Evolutionary conservation across 2,888 invertebrate genomes (phyloP).

Genomic region (Pandemis corylana): DNA sequence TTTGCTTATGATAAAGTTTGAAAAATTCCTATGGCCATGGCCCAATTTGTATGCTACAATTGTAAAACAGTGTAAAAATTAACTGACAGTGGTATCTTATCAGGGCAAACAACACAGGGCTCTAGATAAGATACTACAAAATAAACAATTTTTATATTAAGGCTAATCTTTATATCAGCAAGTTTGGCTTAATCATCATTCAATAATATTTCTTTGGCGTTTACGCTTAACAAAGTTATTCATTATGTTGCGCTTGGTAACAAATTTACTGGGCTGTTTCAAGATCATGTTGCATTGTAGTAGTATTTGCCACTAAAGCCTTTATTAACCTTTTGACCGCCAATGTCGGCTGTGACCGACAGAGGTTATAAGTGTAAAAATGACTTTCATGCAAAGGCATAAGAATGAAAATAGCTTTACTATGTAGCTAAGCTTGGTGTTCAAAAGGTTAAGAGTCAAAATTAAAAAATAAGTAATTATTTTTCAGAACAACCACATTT

Average conservation of each 20-base stretch:
- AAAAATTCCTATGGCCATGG: conserved; percentile 65
- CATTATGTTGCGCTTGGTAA: conserved; percentile 1
- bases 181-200: conserved; percentile 32
- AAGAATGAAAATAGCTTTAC: too few species aligned
- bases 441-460: not conserved
- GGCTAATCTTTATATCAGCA: conserved; percentile 47
- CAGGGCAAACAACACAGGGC: conserved; percentile 75
- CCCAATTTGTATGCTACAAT: conserved; percentile 59
- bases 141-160: conserved; percentile 69
- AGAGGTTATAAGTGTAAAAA: too few species aligned
- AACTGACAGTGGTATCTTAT: conserved; percentile 65
- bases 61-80: conserved; percentile 63
- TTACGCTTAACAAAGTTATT: conserved; percentile 1
- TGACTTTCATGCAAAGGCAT: too few species aligned
- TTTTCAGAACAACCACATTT: not conserved
- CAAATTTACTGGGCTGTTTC: conserved; percentile 12
- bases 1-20: conserved; percentile 44
- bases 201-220: conserved; percentile 22
- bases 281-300: not conserved
- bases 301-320: not conserved
- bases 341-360: too few species aligned
- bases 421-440: too few species aligned
- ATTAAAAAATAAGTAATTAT: not conserved
- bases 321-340: too few species aligned
- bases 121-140: conserved; percentile 65